These are phyloP conservation scores for Homarus gammarus DNA, from an alignment of 2,888 invertebrate species.

Conservation along the genomic window DNA sequence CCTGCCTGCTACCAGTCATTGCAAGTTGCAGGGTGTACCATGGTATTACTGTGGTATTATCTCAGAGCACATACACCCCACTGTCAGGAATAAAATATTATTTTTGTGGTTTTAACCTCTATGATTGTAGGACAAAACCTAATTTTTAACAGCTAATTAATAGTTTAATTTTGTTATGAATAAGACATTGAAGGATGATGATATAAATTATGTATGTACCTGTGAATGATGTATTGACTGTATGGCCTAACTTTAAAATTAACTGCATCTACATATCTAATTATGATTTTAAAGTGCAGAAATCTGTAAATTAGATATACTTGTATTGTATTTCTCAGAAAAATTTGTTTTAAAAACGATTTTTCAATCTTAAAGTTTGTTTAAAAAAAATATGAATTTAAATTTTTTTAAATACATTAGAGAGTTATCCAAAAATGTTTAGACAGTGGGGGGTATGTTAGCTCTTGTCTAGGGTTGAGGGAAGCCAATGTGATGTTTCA, in stretches of 20 bases:
- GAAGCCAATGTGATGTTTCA: conserved; percentile 71
- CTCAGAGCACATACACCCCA: conserved; percentile 49
- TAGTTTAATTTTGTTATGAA: no score
- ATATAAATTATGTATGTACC: no score
- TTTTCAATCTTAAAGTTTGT: no score
- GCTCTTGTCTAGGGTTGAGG: conserved; percentile 56
- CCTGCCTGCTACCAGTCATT: conserved; percentile 62
- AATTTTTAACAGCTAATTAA: no score
- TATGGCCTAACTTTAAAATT: background rate
- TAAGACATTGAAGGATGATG: no score
- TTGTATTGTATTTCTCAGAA: no score
- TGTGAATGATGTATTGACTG: no score
- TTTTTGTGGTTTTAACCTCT: background rate
- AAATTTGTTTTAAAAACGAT: conserved; percentile 10
- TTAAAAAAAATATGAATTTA: background rate
- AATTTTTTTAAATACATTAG: background rate
- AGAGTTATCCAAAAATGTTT: background rate
- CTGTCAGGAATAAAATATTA: background rate
- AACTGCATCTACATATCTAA: background rate
- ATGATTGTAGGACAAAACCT: background rate
- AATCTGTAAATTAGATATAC: background rate
- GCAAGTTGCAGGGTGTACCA: conserved; percentile 57
- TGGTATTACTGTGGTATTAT: conserved; percentile 15
- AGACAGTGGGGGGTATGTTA: conserved; percentile 54
- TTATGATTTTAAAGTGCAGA: background rate